Conservation (phyloP, 2,113 vertebrate species). For the Gopherus evgoodei region DNA sequence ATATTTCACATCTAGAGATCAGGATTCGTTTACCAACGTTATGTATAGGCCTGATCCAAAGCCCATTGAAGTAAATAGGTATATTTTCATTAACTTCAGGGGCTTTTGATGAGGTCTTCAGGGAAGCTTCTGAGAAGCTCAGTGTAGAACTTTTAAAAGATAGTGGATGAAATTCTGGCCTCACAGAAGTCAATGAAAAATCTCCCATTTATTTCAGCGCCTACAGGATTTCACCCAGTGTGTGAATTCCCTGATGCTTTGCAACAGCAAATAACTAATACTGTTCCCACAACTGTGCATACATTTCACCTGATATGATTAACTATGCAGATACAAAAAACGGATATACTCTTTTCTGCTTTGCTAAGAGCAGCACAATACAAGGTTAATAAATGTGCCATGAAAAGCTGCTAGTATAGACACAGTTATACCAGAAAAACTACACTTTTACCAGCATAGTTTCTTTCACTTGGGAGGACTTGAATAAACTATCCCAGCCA, state of each 20-base stretch:
- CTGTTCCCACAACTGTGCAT: neutral
- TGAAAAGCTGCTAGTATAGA: neutral
- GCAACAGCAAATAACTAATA: neutral
- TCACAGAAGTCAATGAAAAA: neutral
- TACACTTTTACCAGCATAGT: neutral
- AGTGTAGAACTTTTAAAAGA: conserved; percentile 2
- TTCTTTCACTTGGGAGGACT: neutral
- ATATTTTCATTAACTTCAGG: neutral
- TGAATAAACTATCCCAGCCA: neutral
- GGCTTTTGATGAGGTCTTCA: neutral
- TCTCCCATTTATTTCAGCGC: neutral
- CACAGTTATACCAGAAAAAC: neutral
- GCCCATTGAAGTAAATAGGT: neutral
- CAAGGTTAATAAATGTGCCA: neutral
- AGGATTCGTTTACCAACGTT: neutral
- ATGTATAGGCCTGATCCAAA: neutral
- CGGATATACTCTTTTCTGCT: neutral
- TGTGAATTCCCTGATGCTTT: neutral
- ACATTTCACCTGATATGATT: neutral
- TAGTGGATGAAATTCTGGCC: neutral
- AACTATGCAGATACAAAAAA: neutral
- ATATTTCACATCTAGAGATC: neutral
- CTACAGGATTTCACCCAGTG: neutral
- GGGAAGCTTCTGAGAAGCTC: neutral
- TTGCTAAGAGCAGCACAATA: neutral